These are phyloP conservation scores for Smittia sp. DNA, from an alignment of 2,888 invertebrate species.

Conservation along the genomic window DNA sequence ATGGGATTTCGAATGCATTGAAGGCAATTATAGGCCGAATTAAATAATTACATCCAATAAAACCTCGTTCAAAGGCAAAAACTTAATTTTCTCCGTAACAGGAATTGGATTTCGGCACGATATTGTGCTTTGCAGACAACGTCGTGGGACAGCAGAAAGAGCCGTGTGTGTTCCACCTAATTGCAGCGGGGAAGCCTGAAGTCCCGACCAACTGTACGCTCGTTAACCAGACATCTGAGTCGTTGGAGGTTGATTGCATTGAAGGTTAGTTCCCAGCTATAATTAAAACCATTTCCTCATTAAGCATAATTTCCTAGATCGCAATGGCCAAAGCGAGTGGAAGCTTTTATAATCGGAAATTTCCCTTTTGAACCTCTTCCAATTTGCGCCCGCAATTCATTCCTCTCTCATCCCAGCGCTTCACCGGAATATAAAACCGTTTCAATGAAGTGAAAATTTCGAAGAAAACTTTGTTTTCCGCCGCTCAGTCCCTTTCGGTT, in stretches of 20 bases:
- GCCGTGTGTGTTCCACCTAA: constrained; percentile 74
- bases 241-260: constrained; percentile 70
- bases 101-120: constrained; percentile 75
- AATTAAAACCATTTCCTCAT: constrained; percentile 37
- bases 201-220: constrained; percentile 74
- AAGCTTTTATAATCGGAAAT: constrained; percentile 32
- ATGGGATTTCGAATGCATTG: neutral
- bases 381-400: neutral
- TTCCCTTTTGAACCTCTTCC: constrained; percentile 32
- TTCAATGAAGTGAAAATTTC: constrained; percentile 23
- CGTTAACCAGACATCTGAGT: constrained; percentile 72
- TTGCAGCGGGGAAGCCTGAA: constrained; percentile 75
- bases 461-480: constrained; percentile 12
- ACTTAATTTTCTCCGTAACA: constrained; percentile 44
- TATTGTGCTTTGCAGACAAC: constrained; percentile 74
- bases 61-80: neutral
- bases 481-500: neutral
- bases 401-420: neutral
- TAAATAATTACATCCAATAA: constrained; percentile 17
- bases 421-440: neutral
- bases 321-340: neutral
- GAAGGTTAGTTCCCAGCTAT: constrained; percentile 52
- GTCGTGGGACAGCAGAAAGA: constrained; percentile 68
- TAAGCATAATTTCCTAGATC: constrained; percentile 25
- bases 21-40: neutral